phyloP scores from a whole-genome alignment of 2,888 invertebrate genomes.

The Thalpophila matura region DNA sequence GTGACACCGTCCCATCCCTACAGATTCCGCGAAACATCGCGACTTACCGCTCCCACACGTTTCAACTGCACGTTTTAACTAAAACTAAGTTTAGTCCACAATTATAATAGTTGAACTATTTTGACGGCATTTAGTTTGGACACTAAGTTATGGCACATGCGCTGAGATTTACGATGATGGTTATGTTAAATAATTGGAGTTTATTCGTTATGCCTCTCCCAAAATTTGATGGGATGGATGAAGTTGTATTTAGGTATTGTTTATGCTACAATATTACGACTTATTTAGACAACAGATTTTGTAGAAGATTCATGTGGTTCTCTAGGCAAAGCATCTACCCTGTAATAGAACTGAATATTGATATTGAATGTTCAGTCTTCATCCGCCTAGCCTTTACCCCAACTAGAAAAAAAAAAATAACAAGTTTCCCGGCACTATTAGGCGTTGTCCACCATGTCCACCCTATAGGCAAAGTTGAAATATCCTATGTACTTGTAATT shows the following conservation, averaged over 20 bases:
- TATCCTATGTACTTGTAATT: too few relatives aligned
- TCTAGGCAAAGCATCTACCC: too few relatives aligned
- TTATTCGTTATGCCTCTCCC: conserved; percentile 34
- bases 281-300: too few relatives aligned
- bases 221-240: conserved; percentile 22
- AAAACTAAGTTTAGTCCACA: conserved; percentile 43
- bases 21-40: conserved; percentile 10
- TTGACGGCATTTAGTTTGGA: conserved; percentile 41
- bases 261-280: not conserved
- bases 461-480: too few relatives aligned
- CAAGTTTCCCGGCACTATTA: too few relatives aligned
- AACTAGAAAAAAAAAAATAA: too few relatives aligned
- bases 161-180: conserved; percentile 47
- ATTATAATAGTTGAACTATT: conserved; percentile 58
- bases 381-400: too few relatives aligned
- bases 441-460: too few relatives aligned
- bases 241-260: not conserved
- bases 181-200: conserved; percentile 41
- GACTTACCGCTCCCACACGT: conserved; percentile 51
- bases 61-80: conserved; percentile 50
- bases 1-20: conserved; percentile 41
- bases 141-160: conserved; percentile 50
- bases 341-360: not conserved
- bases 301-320: too few relatives aligned
- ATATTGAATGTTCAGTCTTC: too few relatives aligned